Base-by-base conservation (phyloP, 1,140 invertebrate species). In the Ceratoteleas bidentatus region DNA sequence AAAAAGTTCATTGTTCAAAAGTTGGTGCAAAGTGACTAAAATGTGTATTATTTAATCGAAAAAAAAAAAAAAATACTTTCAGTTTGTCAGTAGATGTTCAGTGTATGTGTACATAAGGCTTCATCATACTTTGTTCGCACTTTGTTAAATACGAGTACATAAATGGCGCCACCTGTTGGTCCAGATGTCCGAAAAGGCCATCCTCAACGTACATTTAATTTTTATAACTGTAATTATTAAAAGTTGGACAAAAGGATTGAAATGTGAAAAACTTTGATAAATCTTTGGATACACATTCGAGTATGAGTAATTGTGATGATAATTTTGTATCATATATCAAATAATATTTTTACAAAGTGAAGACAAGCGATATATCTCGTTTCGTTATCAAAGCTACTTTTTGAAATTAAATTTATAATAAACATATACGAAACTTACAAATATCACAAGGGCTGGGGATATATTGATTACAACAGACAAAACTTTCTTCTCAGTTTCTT, bases 331-430 rank as follows among this genome's bases (percentile, higher is more conserved):
- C 9, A 86, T 85, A 85, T 57, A 62, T 75, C 47, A 58, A 84
- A 81, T 40, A 81, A 85, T 85, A 86, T 86, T 86, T 83, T 85
- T 86, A 58, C 80, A 84, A 78, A 74, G 47, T 76, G 70, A 76
- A 80, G 45, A 43, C 61, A 52, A 53, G 60, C 49, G 38, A 60
- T 56, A 70, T 54, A 60, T 64, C 56, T 47, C 15, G 9, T 65
- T 64, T 38, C 10, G 11, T 65, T 65, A 43, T 40, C 40, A 11
- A 49, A 57, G 58, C n/a, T 52, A 56, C 43, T 40, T 75, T 76
- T 54, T 80, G 54, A 47, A 40, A 49, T 75, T 60, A 73, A 65
- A 64, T 74, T 57, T 61, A 47, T 61, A 66, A 76, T 40, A 32
- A 24, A 54, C 38, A 53, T 57, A 53, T n/a, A n/a, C n/a, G n/a